Base-by-base conservation (phyloP, 2,113 vertebrate genomes). In the Rousettus leschenaultii region DNA sequence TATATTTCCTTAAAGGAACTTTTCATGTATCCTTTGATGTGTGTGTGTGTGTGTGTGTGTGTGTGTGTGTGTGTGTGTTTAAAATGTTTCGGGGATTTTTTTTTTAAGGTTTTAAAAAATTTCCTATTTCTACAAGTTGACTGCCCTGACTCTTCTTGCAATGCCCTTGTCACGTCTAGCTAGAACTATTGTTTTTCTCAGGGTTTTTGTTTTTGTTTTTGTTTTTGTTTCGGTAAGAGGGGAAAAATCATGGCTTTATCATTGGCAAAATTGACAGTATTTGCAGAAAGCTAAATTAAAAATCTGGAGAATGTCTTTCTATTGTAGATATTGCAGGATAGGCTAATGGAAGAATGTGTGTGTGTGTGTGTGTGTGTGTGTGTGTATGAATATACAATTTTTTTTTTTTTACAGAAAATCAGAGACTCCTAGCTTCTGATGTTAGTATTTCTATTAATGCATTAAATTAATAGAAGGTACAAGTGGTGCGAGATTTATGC, bases 1-100 rank as follows among this genome's bases (percentile, higher is more conserved):
- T 86, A 75, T 77, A 94, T 97, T 98, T 97, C 63, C 30, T 97
- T 95, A 77, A 86, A 84, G 97, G 77, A 35, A 78, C 33, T 93
- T 95, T 59, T 92, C 33, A 35, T 45, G 48, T 93, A 89, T 75
- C 82, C 24, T 97, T 94, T 93, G 89, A 97, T 97, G 0, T 0
- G 77, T 35, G 97, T 48, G 2, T 13, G n/a, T 30, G 19, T 74
- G 6, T 8, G 1, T 57, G 15, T 75, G 40, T 48, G 30, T 65
- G 40, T 33, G 51, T 59, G 78, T 63, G 12, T 40, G 75, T 57
- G 57, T 30, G 66, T 22, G 22, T 6, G 21, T 45, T 45, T 57
- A 7, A 93, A 93, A 61, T 80, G 66, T 89, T 95, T 91, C n/a
- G 63, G 82, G 74, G 59, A 96, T 51, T 57, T 78, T 19, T 91